These are phyloP conservation scores for Chloroceryle amazona DNA, from an alignment of 2,797 vertebrate species.

Conservation along the genomic window DNA sequence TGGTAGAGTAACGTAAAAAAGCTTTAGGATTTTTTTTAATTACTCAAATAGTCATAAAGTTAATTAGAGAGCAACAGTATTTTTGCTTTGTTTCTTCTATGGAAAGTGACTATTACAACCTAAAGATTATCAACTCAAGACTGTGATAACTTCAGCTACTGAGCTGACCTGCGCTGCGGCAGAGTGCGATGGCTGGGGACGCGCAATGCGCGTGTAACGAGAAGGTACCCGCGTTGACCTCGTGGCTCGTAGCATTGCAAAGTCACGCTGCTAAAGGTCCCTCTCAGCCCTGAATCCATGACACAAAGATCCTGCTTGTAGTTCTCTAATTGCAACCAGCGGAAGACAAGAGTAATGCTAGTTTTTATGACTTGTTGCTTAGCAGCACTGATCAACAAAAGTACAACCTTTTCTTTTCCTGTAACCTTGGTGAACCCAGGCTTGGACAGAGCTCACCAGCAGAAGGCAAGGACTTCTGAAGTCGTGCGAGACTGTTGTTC, in stretches of 20 bases:
- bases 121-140: not conserved
- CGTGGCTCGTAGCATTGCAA: not conserved
- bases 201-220: rapidly evolving
- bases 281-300: not conserved
- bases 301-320: slow-evolving; percentile 17
- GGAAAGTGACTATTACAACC: not conserved
- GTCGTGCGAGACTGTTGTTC: not conserved
- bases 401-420: slow-evolving; percentile 34
- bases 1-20: not conserved
- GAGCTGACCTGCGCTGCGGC: not conserved
- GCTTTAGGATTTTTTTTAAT: not conserved
- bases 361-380: slow-evolving; percentile 74
- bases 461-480: slow-evolving; percentile 9
- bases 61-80: not conserved
- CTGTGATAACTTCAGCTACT: not conserved
- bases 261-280: not conserved
- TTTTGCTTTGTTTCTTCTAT: slow-evolving; percentile 5
- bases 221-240: not conserved
- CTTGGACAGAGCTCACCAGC: not conserved
- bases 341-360: slow-evolving; percentile 26
- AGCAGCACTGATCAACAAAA: slow-evolving; percentile 74
- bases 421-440: slow-evolving; percentile 24
- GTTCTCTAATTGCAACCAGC: slow-evolving; percentile 38
- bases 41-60: not conserved
- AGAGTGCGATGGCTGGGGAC: not conserved